These are phyloP conservation scores for Sipha flava DNA, from an alignment of 1,140 invertebrate genomes.

Conservation along the genomic window DNA sequence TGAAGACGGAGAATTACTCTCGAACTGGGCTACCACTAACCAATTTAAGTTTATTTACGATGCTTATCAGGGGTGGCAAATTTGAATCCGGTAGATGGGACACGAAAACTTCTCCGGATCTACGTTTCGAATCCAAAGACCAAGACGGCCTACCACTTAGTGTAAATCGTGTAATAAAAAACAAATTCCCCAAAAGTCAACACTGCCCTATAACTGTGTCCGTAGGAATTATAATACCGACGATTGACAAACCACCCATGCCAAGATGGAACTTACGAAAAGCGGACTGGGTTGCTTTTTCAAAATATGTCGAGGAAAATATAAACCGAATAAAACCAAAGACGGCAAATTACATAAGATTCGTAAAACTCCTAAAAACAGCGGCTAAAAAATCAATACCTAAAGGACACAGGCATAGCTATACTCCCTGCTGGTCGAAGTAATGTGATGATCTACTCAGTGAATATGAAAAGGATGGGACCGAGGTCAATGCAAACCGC, in stretches of 20 bases:
- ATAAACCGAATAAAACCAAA: background rate
- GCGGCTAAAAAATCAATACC: background rate
- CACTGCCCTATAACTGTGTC: background rate
- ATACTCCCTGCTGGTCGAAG: too few relatives aligned
- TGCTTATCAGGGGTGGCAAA: background rate
- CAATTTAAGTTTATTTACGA: background rate
- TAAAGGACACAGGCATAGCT: background rate
- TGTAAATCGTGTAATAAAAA: background rate
- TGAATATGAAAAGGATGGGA: background rate
- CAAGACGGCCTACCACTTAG: background rate
- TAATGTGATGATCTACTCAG: background rate
- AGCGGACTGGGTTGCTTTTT: background rate
- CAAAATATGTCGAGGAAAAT: background rate
- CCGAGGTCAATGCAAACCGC: background rate
- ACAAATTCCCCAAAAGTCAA: background rate
- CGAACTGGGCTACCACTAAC: background rate
- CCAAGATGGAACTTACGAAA: background rate
- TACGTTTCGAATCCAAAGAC: background rate
- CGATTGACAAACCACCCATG: background rate
- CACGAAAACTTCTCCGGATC: background rate
- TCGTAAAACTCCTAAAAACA: conserved; percentile 26
- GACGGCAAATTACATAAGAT: background rate
- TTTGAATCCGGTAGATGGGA: background rate
- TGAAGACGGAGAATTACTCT: background rate
- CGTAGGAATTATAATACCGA: background rate